These are phyloP conservation scores for Ephydatia muelleri DNA, from an alignment of 37 sponge, comb jelly and placozoan genomes.

Conservation along the genomic window DNA sequence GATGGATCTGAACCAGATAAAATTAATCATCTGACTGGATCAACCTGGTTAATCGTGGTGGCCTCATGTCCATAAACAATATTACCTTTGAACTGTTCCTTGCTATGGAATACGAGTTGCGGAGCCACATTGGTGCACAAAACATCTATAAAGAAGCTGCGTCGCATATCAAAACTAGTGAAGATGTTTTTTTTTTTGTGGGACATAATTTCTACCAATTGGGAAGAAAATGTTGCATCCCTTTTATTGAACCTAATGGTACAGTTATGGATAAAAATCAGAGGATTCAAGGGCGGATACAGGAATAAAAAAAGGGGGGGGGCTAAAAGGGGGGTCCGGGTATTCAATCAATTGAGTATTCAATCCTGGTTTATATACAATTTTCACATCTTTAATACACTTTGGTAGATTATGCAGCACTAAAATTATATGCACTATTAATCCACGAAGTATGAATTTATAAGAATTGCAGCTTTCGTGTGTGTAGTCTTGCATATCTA, in stretches of 20 bases:
- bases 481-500: too few species aligned
- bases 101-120: conserved; percentile 23
- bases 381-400: too few species aligned
- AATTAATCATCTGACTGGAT: conserved; percentile 21
- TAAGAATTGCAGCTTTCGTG: too few species aligned
- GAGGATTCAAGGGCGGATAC: too few species aligned
- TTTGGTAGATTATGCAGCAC: too few species aligned
- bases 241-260: conserved; percentile 8
- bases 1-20: conserved; percentile 19
- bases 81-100: conserved; percentile 28
- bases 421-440: too few species aligned
- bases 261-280: conserved; percentile 11
- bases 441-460: too few species aligned
- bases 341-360: too few species aligned
- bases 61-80: conserved; percentile 21
- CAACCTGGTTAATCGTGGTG: conserved; percentile 26
- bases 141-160: conserved; percentile 6
- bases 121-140: conserved; percentile 1
- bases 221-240: conserved; percentile 15
- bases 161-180: not conserved
- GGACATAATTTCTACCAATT: conserved; percentile 11
- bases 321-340: too few species aligned
- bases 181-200: conserved; percentile 23
- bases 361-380: too few species aligned
- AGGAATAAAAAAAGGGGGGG: too few species aligned